Conservation (phyloP, 2,888 invertebrate species). For the Dilophus febrilis region DNA sequence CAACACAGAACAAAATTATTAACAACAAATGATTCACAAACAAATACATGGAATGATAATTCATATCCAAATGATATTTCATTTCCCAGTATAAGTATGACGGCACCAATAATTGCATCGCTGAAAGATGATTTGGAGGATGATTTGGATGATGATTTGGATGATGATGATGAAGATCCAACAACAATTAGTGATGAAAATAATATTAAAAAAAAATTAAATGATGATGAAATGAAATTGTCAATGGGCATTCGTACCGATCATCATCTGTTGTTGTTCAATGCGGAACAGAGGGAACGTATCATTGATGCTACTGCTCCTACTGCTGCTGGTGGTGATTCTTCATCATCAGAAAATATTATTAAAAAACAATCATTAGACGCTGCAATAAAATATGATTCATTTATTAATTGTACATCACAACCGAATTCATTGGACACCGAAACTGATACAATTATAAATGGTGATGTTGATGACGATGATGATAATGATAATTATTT, state of each 20-base stretch:
- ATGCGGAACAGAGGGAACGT: conserved; percentile 13
- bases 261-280: too few relatives aligned
- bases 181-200: conserved; percentile 6
- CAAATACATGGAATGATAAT: conserved; percentile 74
- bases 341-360: neutral
- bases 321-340: neutral
- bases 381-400: neutral
- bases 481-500: too few relatives aligned
- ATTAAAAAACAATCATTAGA: neutral
- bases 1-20: neutral
- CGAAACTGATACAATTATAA: conserved; percentile 20
- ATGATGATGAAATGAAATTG: conserved; percentile 15
- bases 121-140: conserved; percentile 49
- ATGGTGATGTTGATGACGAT: conserved; percentile 8
- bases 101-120: conserved; percentile 52
- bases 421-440: conserved; percentile 21
- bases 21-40: conserved; percentile 15
- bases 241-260: conserved; percentile 23
- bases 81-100: conserved; percentile 64
- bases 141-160: too few relatives aligned
- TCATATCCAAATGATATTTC: conserved; percentile 62
- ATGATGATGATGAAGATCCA: too few relatives aligned
- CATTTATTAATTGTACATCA: conserved; percentile 5
- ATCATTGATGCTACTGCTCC: neutral
- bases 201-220: conserved; percentile 9